phyloP scores from a whole-genome alignment of 2,797 vertebrate species.

The Sandelia bainsii region DNA sequence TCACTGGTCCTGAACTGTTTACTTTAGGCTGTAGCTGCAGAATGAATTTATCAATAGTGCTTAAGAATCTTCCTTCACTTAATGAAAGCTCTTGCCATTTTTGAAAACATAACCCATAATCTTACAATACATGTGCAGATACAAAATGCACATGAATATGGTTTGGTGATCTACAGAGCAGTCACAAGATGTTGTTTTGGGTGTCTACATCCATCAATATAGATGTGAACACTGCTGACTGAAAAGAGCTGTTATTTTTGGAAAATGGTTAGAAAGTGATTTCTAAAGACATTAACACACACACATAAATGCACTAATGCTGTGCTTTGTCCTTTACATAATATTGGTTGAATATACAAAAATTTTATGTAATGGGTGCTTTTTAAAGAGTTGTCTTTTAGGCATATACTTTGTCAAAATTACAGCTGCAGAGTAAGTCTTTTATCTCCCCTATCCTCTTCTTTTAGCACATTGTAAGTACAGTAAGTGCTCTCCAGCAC shows the following conservation, averaged over 20 bases:
- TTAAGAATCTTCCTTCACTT: not conserved
- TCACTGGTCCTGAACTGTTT: constrained; percentile 18
- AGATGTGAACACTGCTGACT: too few relatives aligned
- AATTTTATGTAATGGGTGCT: not conserved
- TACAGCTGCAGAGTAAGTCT: not conserved
- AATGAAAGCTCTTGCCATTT: not conserved
- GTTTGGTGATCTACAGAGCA: too few relatives aligned
- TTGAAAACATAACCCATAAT: not conserved
- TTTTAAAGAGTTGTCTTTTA: not conserved
- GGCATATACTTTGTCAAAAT: not conserved
- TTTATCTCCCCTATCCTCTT: not conserved
- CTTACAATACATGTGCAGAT: too few relatives aligned
- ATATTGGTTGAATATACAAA: not conserved
- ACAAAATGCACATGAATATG: not conserved
- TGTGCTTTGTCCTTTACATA: too few relatives aligned
- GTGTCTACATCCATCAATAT: too few relatives aligned
- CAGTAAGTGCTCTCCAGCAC: not conserved
- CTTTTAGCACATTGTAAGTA: not conserved
- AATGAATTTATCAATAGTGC: not conserved
- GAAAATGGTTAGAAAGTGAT: too few relatives aligned
- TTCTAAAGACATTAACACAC: too few relatives aligned
- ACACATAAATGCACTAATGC: too few relatives aligned
- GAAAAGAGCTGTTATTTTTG: too few relatives aligned
- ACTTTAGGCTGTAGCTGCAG: not conserved
- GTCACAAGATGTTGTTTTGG: too few relatives aligned